Conservation (phyloP, 2,797 vertebrate species). For the Karalla daura region DNA sequence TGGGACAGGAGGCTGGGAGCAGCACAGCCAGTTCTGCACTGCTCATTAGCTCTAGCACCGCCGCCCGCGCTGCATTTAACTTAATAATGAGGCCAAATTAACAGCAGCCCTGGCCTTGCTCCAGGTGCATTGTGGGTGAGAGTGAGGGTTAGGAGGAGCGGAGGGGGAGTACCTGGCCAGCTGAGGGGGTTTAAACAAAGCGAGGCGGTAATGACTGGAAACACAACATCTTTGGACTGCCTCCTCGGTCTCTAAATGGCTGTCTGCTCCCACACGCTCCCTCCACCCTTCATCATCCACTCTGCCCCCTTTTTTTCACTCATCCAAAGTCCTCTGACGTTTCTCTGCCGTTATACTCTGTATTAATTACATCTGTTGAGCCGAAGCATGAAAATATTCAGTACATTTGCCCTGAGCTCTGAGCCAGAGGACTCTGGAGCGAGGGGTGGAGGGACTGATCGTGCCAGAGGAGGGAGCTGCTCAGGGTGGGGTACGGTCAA, state of each 20-base stretch:
- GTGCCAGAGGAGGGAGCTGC: slow-evolving; percentile 38
- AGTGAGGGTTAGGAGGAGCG: slow-evolving; percentile 55
- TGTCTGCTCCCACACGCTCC: slow-evolving; percentile 13
- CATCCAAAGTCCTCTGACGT: slow-evolving; percentile 27
- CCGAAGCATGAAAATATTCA: slow-evolving; percentile 14
- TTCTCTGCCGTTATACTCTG: neutral
- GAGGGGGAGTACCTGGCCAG: slow-evolving; percentile 67
- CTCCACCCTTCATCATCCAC: slow-evolving; percentile 16
- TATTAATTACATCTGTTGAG: slow-evolving; percentile 13
- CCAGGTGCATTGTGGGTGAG: slow-evolving; percentile 81
- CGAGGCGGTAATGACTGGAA: slow-evolving; percentile 54
- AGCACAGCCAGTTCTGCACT: slow-evolving; percentile 82
- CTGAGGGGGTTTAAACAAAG: slow-evolving; percentile 55
- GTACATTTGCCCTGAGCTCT: slow-evolving; percentile 1
- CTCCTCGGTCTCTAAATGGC: slow-evolving; percentile 29
- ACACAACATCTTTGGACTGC: slow-evolving; percentile 40
- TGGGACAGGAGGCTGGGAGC: slow-evolving; percentile 82
- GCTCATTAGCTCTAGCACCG: slow-evolving; percentile 87
- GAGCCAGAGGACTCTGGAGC: neutral
- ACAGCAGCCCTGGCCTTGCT: slow-evolving; percentile 82
- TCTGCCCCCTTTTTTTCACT: slow-evolving; percentile 6
- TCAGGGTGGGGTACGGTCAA: slow-evolving; percentile 29
- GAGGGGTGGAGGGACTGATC: slow-evolving; percentile 9
- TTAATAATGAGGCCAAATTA: slow-evolving; percentile 87
- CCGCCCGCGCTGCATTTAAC: slow-evolving; percentile 82